phyloP scores from a whole-genome alignment of 2,113 vertebrate species.

The Myodes glareolus region DNA sequence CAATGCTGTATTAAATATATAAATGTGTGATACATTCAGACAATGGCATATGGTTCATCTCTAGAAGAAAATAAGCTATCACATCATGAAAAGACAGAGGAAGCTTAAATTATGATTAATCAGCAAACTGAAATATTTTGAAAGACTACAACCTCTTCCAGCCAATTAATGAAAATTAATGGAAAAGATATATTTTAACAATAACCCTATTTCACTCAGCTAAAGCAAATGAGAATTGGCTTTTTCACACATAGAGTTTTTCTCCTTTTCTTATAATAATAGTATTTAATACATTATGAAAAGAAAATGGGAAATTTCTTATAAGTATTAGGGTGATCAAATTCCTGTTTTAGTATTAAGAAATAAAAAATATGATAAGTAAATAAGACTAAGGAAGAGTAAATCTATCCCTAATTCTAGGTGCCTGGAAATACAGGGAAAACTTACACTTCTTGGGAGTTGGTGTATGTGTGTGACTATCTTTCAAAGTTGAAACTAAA shows the following conservation, averaged over 20 bases:
- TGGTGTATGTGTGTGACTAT: not conserved
- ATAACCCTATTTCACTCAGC: not conserved
- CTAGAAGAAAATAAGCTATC: not conserved
- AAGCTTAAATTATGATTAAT: not conserved
- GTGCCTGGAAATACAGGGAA: not conserved
- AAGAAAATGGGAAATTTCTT: not conserved
- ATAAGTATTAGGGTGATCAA: not conserved
- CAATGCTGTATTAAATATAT: not conserved
- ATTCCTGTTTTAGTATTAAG: not conserved
- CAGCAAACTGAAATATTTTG: not conserved
- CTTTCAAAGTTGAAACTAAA: not conserved
- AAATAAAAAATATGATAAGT: constrained; percentile 38
- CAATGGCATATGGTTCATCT: not conserved
- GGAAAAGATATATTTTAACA: not conserved
- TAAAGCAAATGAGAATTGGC: constrained; percentile 2
- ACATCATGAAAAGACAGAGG: not conserved
- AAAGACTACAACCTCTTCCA: not conserved
- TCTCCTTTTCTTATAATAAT: constrained; percentile 6
- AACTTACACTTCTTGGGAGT: not conserved
- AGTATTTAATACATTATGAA: not conserved
- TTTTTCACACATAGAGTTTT: not conserved
- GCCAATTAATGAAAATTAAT: not conserved
- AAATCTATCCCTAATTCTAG: not conserved
- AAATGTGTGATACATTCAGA: not conserved
- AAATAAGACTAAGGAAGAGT: not conserved